Percentiles rank a stretch among this genome's conserved stretches.
These are phyloP conservation scores for Zaprionus camerounensis DNA, from an alignment of 1,140 invertebrate genomes.

Conservation along the genomic window DNA sequence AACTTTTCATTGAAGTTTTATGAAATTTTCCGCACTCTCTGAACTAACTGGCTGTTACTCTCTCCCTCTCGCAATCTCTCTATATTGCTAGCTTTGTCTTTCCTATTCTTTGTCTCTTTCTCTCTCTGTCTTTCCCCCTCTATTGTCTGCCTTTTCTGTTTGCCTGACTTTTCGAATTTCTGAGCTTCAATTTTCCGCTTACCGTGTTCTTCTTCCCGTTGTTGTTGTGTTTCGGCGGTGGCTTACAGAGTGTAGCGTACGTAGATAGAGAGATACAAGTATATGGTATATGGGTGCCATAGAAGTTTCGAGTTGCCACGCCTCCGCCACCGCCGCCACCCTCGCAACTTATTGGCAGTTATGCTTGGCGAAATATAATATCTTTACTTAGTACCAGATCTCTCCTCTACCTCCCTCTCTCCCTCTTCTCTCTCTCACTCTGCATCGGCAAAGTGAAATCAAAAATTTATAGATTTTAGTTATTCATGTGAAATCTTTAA, in stretches of 20 bases:
- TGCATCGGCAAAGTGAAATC: slow-evolving; percentile 71
- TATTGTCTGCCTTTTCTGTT: slow-evolving; percentile 30
- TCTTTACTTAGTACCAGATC: slow-evolving; percentile 47
- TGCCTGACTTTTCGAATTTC: slow-evolving; percentile 51
- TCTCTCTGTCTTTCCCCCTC: not conserved
- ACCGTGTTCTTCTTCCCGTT: slow-evolving; percentile 24
- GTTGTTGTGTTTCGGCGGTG: slow-evolving; percentile 28
- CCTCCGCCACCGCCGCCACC: slow-evolving; percentile 6
- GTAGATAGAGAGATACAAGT: not conserved
- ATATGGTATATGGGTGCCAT: not conserved
- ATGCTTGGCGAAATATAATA: slow-evolving; percentile 59
- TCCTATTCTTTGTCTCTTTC: not conserved
- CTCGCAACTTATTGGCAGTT: slow-evolving; percentile 74
- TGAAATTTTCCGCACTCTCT: slow-evolving; percentile 67
- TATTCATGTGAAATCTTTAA: slow-evolving; percentile 83
- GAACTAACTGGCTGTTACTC: not conserved
- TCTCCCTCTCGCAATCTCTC: not conserved
- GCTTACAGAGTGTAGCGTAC: slow-evolving; percentile 14
- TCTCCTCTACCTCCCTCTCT: not conserved
- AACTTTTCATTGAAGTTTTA: slow-evolving; percentile 74
- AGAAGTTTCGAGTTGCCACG: slow-evolving; percentile 32
- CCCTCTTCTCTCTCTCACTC: not conserved
- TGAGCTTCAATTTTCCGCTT: slow-evolving; percentile 54
- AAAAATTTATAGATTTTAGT: slow-evolving; percentile 83
- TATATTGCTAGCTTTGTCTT: not conserved